Evolutionary conservation across 2,113 vertebrate genomes (phyloP).

Genomic region (Salvator merianae): DNA sequence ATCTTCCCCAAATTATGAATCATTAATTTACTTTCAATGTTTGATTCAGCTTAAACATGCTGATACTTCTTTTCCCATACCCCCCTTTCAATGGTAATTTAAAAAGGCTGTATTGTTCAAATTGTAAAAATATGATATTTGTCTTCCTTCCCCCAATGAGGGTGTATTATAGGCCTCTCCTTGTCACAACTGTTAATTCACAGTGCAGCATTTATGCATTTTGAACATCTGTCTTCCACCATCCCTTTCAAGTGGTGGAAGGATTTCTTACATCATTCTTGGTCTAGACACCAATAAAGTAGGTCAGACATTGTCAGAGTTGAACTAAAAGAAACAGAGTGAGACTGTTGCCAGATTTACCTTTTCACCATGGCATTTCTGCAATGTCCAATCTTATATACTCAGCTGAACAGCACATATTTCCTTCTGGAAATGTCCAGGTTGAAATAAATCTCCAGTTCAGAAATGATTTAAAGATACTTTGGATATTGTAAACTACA

Average conservation of each 20-base stretch:
- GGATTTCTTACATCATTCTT: conserved; percentile 27
- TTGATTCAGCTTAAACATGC: not conserved
- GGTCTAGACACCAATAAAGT: conserved; percentile 36
- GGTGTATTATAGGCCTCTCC: not conserved
- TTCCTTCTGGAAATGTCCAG: not conserved
- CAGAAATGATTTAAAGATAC: not conserved
- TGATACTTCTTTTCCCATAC: not conserved
- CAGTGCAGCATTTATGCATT: not conserved
- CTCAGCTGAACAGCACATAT: not conserved
- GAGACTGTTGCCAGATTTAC: conserved; percentile 36
- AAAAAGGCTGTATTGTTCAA: too few relatives aligned
- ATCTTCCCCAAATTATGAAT: too few relatives aligned
- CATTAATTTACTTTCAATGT: not conserved
- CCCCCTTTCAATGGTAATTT: too few relatives aligned
- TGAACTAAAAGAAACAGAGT: conserved; percentile 51
- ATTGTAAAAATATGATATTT: too few relatives aligned
- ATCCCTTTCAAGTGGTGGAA: conserved; percentile 33
- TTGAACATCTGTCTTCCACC: conserved; percentile 4
- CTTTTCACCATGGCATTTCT: conserved; percentile 25
- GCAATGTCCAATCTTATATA: conserved; percentile 11
- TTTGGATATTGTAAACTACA: not conserved
- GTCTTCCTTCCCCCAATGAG: too few relatives aligned
- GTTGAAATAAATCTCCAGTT: not conserved
- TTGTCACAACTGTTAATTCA: not conserved
- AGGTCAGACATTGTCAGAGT: conserved; percentile 45